These are phyloP conservation scores for Nothobranchius furzeri DNA, from an alignment of 2,113 vertebrate species.

Conservation along the genomic window DNA sequence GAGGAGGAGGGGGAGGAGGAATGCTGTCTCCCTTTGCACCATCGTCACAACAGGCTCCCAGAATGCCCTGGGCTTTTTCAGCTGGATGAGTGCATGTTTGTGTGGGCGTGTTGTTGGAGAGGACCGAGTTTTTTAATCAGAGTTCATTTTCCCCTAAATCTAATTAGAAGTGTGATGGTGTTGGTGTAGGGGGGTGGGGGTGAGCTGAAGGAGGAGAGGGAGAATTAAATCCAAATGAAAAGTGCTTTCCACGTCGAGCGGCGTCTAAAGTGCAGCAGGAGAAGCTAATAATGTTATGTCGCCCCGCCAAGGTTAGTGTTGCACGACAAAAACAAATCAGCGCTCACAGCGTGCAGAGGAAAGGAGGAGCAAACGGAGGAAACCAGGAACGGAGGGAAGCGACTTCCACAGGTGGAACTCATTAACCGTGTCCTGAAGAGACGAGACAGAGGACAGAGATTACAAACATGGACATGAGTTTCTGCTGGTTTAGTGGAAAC, in stretches of 20 bases:
- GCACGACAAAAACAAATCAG: slow-evolving; percentile 75
- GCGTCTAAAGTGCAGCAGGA: slow-evolving; percentile 55
- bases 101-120: slow-evolving; percentile 39
- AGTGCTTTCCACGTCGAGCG: slow-evolving; percentile 67
- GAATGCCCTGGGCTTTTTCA: slow-evolving; percentile 32
- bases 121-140: slow-evolving; percentile 75
- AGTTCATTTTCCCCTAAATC: slow-evolving; percentile 73
- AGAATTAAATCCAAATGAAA: slow-evolving; percentile 76
- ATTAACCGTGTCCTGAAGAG: slow-evolving; percentile 50
- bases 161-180: slow-evolving; percentile 72
- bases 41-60: slow-evolving; percentile 44
- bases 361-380: slow-evolving; percentile 27
- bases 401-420: slow-evolving; percentile 65
- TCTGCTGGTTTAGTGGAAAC: too few species aligned
- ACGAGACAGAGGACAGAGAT: not conserved
- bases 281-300: slow-evolving; percentile 61
- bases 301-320: slow-evolving; percentile 62
- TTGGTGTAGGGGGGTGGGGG: slow-evolving; percentile 6
- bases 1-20: slow-evolving; percentile 16
- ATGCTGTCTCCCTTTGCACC: slow-evolving; percentile 17
- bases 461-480: too few species aligned
- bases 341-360: slow-evolving; percentile 8
- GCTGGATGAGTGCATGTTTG: slow-evolving; percentile 1
- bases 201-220: slow-evolving; percentile 39
- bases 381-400: slow-evolving; percentile 26